Conservation (phyloP, 2,797 vertebrate genomes). For the Botia almorhae region DNA sequence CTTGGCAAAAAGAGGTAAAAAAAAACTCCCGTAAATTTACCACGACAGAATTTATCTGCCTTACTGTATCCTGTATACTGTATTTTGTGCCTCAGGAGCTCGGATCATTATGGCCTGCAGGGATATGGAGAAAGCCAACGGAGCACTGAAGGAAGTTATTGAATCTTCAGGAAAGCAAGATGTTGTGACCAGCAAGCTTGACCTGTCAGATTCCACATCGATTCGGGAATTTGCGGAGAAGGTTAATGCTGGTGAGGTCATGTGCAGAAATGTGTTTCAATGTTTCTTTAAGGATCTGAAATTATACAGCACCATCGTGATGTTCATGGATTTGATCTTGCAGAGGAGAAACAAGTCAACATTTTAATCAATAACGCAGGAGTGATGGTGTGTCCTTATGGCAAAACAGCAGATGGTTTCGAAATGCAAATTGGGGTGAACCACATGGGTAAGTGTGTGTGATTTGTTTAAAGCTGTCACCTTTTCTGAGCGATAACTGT, state of each 20-base stretch:
- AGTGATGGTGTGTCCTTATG: constrained; percentile 91
- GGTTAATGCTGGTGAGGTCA: constrained; percentile 81
- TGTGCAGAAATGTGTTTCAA: neutral
- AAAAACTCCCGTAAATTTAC: neutral
- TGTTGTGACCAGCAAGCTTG: constrained; percentile 82
- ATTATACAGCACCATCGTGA: neutral
- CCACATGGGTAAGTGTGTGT: constrained; percentile 83
- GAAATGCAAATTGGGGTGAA: constrained; percentile 96
- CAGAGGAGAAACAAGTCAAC: constrained; percentile 88
- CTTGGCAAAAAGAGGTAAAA: constrained; percentile 76
- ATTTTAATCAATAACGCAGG: constrained; percentile 95
- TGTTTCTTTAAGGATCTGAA: too few relatives aligned
- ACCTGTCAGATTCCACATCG: constrained; percentile 86
- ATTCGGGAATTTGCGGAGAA: constrained; percentile 86
- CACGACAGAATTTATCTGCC: neutral
- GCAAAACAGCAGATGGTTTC: constrained; percentile 90
- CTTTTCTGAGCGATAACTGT: neutral
- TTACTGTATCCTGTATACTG: neutral
- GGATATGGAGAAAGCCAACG: constrained; percentile 80
- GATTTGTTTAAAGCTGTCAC: neutral
- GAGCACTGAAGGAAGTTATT: constrained; percentile 80
- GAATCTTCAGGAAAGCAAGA: constrained; percentile 79
- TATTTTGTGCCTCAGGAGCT: constrained; percentile 75
- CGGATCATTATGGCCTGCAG: constrained; percentile 88
- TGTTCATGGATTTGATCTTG: neutral